Evolutionary conservation across 1,140 invertebrate genomes (phyloP).

Genomic region (Babylonia areolata): DNA sequence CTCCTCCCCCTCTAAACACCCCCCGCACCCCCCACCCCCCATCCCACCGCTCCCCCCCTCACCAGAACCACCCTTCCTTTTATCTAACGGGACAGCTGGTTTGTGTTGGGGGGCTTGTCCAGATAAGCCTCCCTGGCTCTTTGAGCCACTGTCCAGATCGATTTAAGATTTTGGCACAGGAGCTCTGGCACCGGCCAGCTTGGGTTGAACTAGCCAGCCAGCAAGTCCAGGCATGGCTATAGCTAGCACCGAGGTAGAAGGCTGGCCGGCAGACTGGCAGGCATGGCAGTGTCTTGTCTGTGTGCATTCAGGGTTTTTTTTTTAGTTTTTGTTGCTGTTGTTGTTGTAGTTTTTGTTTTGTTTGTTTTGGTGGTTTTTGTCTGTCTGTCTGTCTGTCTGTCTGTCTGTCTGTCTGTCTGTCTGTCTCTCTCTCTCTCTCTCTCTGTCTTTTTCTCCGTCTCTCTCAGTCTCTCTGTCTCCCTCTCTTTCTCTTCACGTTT

Average conservation of each 20-base stretch:
- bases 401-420: slow-evolving; percentile 8
- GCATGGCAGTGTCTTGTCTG: too few species aligned
- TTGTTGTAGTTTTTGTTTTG: too few species aligned
- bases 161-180: neutral
- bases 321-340: too few species aligned
- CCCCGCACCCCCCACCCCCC: neutral
- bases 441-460: neutral
- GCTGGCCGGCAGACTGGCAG: too few species aligned
- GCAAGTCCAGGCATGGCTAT: too few species aligned
- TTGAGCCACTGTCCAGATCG: neutral
- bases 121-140: neutral
- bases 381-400: neutral
- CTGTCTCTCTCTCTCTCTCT: neutral
- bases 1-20: neutral
- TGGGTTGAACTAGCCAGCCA: too few species aligned
- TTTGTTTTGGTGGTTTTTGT: too few species aligned
- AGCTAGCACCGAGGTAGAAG: too few species aligned
- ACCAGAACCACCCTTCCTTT: neutral
- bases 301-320: too few species aligned
- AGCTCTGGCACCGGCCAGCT: neutral
- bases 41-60: neutral
- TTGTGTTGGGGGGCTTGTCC: neutral
- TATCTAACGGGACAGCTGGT: neutral
- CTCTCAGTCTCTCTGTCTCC: neutral
- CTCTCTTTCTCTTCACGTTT: neutral